These are phyloP conservation scores for Stercorarius parasiticus DNA, from an alignment of 2,113 vertebrate species.

Conservation along the genomic window DNA sequence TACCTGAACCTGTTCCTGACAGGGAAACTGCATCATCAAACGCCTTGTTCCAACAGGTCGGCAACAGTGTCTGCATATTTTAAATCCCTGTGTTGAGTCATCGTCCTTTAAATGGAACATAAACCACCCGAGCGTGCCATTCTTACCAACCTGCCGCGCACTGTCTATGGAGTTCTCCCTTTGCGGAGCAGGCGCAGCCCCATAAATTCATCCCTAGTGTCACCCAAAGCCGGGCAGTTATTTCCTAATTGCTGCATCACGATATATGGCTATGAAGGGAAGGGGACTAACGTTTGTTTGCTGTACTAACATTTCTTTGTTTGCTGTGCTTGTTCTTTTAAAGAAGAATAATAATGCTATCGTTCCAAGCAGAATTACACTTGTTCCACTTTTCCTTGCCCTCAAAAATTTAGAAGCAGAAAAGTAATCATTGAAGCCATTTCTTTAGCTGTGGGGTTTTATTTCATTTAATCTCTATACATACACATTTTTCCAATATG, in stretches of 20 bases:
- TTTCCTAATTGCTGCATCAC: background rate
- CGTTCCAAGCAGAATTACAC: background rate
- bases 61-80: background rate
- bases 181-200: background rate
- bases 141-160: background rate
- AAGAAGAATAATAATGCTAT: background rate
- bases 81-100: constrained; percentile 31
- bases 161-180: background rate
- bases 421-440: background rate
- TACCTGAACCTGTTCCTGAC: constrained; percentile 7
- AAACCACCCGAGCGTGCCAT: background rate
- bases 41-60: constrained; percentile 2
- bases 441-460: constrained; percentile 11
- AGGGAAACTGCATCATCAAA: background rate
- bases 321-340: background rate
- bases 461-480: background rate
- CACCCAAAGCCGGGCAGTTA: background rate
- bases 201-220: background rate
- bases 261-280: background rate
- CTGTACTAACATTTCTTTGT: background rate
- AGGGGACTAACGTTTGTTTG: background rate
- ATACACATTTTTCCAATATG: background rate
- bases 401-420: background rate
- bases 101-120: background rate
- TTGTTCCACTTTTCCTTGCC: constrained; percentile 5